phyloP scores from a whole-genome alignment of 2,888 invertebrate genomes.

The Hoplodrina blanda region DNA sequence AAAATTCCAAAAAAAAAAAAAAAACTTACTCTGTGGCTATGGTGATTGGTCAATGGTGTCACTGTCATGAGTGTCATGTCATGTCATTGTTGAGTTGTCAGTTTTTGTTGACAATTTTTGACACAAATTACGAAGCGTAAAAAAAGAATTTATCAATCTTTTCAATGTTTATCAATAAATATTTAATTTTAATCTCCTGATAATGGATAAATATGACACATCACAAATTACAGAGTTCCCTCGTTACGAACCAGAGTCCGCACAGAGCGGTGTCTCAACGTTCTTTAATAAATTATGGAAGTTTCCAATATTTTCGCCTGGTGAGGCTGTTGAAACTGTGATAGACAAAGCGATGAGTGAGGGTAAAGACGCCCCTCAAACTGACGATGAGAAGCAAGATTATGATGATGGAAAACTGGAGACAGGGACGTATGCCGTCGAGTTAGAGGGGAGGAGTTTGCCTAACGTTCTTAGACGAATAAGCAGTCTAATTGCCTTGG shows the following conservation, averaged over 20 bases:
- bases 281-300: slow-evolving; percentile 94
- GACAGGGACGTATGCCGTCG: slow-evolving; percentile 87
- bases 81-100: slow-evolving; percentile 7
- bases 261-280: slow-evolving; percentile 93
- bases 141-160: slow-evolving; percentile 15
- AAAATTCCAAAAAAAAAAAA: no score
- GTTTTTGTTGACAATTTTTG: slow-evolving; percentile 39
- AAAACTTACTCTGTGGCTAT: no score
- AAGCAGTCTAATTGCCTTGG: slow-evolving; percentile 95
- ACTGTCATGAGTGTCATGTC: not conserved
- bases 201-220: slow-evolving; percentile 86
- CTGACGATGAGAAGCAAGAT: slow-evolving; percentile 72
- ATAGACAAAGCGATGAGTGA: slow-evolving; percentile 72
- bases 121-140: slow-evolving; percentile 24
- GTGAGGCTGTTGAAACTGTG: slow-evolving; percentile 73
- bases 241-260: slow-evolving; percentile 93
- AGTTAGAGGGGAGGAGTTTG: slow-evolving; percentile 94
- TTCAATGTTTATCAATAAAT: slow-evolving; percentile 47
- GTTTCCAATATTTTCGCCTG: slow-evolving; percentile 91
- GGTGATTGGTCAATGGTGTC: not conserved
- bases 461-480: slow-evolving; percentile 96
- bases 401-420: slow-evolving; percentile 78
- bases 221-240: slow-evolving; percentile 88
- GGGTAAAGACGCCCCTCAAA: slow-evolving; percentile 66
- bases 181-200: slow-evolving; percentile 34